Conservation (phyloP, 2,113 vertebrate species). For the Elephas maximus region DNA sequence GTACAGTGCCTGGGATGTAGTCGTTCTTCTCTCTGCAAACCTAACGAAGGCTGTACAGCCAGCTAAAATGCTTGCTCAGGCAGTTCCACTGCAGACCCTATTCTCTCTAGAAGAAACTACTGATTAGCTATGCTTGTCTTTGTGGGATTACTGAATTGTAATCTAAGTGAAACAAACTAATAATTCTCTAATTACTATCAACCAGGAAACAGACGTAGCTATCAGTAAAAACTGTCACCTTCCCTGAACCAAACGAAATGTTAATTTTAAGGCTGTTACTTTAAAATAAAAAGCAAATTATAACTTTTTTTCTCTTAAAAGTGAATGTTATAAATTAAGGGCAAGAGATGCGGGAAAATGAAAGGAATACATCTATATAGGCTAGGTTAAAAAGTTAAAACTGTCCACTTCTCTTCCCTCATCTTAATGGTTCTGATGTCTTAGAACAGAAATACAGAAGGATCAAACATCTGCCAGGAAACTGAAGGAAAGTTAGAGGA, state of each 20-base stretch:
- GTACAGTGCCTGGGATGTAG: no score
- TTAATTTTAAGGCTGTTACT: conserved; percentile 41
- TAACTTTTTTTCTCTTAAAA: not conserved
- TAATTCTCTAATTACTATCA: not conserved
- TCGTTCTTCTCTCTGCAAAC: not conserved
- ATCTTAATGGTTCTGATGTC: conserved; percentile 1
- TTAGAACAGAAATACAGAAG: not conserved
- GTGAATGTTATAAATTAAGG: not conserved
- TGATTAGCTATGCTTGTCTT: conserved; percentile 21
- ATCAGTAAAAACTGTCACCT: not conserved
- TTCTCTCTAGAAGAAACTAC: conserved; percentile 37
- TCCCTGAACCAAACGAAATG: conserved; percentile 8
- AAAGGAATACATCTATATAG: not conserved
- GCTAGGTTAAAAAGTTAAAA: not conserved
- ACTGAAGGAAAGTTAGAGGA: not conserved
- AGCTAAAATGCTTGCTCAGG: not conserved
- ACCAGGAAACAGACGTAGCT: not conserved
- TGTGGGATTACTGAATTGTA: not conserved
- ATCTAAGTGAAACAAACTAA: conserved; percentile 45
- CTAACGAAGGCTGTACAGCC: not conserved
- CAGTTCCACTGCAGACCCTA: not conserved
- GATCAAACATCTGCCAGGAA: conserved; percentile 19
- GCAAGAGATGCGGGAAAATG: not conserved
- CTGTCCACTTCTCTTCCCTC: conserved; percentile 1
- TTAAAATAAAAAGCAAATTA: conserved; percentile 53